A percentile compares a stretch with the other conserved stretches of the same genome.
Conservation (phyloP, 2,113 vertebrate species). For the Todiramphus chloris region DNA sequence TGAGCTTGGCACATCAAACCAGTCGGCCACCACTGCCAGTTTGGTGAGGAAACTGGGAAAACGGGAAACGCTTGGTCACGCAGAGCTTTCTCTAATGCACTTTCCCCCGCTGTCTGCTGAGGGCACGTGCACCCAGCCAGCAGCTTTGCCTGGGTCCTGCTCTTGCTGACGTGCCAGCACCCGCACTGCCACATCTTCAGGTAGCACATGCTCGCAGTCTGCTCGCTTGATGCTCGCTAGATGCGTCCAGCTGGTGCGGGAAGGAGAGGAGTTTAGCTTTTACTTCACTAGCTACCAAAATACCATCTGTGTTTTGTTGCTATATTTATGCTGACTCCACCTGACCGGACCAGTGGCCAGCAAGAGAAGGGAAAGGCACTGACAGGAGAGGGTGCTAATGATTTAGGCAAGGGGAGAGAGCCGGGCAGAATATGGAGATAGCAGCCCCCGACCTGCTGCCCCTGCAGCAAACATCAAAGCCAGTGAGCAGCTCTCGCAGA, state of each 20-base stretch:
- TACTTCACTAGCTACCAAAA: background rate
- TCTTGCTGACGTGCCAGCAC: background rate
- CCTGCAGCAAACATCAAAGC: background rate
- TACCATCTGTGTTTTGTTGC: background rate
- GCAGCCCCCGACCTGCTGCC: background rate
- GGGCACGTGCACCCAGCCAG: background rate
- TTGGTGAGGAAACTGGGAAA: background rate
- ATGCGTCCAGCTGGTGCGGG: background rate
- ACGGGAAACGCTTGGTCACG: background rate
- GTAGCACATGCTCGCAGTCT: rapidly evolving
- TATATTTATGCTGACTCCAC: background rate
- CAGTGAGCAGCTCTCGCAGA: background rate
- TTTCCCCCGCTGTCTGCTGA: too few species aligned
- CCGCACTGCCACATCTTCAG: rapidly evolving
- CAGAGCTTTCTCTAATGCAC: background rate
- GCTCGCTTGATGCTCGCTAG: background rate
- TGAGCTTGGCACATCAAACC: background rate
- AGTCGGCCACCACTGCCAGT: background rate
- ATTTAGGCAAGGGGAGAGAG: background rate
- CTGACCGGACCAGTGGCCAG: background rate
- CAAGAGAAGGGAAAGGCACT: background rate
- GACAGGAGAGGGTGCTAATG: slow-evolving; percentile 44
- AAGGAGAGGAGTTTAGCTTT: rapidly evolving
- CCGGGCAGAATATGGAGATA: background rate
- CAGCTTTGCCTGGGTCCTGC: background rate